These are phyloP conservation scores for Phyllotreta cruciferae DNA, from an alignment of 2,888 invertebrate genomes.

Conservation along the genomic window DNA sequence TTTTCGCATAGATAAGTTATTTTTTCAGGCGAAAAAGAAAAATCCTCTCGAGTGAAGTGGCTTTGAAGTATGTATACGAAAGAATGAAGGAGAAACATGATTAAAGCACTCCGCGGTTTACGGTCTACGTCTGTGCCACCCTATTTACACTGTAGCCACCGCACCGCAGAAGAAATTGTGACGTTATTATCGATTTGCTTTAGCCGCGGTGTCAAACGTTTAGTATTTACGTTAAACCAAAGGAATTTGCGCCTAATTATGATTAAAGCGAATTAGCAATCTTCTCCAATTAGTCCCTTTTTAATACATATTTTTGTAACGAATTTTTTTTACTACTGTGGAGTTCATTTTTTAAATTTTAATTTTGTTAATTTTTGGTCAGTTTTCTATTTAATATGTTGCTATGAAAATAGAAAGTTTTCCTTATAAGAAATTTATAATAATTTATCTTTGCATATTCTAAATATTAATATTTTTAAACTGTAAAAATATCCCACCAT, in stretches of 20 bases:
- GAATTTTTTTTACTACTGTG: too few species aligned
- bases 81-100: slow-evolving; percentile 11
- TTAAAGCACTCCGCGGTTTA: slow-evolving; percentile 6
- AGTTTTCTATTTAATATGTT: too few species aligned
- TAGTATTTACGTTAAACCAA: not conserved
- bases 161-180: slow-evolving; percentile 26
- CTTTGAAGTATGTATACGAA: slow-evolving; percentile 1
- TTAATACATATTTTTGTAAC: too few species aligned
- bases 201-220: slow-evolving; percentile 19
- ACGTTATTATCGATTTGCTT: slow-evolving; percentile 30
- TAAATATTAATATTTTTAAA: too few species aligned
- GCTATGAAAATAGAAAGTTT: too few species aligned
- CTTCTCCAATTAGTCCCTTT: too few species aligned
- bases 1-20: not conserved
- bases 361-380: too few species aligned
- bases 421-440: too few species aligned
- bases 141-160: slow-evolving; percentile 27
- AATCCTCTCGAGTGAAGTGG: slow-evolving; percentile 9
- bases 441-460: too few species aligned
- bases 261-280: not conserved
- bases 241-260: slow-evolving; percentile 1
- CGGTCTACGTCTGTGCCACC: slow-evolving; percentile 19
- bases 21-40: not conserved
- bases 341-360: too few species aligned
- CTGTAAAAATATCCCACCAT: too few species aligned